Evolutionary conservation across 2,797 vertebrate species (phyloP).

Genomic region (Pangasius krempfi): DNA sequence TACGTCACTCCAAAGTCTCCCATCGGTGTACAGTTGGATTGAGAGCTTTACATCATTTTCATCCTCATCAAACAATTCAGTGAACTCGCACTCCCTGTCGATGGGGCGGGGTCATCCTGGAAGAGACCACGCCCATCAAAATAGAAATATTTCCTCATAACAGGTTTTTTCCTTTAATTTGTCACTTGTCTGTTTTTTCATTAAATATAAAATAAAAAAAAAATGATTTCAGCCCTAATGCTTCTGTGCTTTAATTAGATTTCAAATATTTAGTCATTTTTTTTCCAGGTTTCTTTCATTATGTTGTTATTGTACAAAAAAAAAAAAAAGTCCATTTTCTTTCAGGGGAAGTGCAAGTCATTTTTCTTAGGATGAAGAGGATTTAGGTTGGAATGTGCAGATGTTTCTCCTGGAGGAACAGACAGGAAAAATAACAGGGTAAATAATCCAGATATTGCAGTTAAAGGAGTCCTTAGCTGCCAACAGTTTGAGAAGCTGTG

Average conservation of each 20-base stretch:
- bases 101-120: neutral
- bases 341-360: conserved; percentile 8
- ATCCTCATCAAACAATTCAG: neutral
- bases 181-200: conserved; percentile 9
- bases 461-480: neutral
- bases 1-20: neutral
- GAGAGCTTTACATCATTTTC: neutral
- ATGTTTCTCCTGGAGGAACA: conserved; percentile 68
- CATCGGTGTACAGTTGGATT: neutral
- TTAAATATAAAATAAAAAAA: neutral
- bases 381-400: conserved; percentile 66
- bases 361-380: conserved; percentile 44
- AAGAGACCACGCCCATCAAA: neutral
- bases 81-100: neutral
- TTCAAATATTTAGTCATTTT: neutral
- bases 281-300: neutral
- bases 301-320: neutral
- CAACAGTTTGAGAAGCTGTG: neutral
- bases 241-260: conserved; percentile 19
- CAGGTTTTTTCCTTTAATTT: neutral
- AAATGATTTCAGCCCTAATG: neutral
- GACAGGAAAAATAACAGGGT: conserved; percentile 20
- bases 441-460: neutral
- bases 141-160: neutral
- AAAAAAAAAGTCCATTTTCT: neutral